Percentiles rank a stretch among this genome's conserved stretches.
phyloP scores from a whole-genome alignment of 2,797 vertebrate genomes.

The Aphelocoma californica region DNA sequence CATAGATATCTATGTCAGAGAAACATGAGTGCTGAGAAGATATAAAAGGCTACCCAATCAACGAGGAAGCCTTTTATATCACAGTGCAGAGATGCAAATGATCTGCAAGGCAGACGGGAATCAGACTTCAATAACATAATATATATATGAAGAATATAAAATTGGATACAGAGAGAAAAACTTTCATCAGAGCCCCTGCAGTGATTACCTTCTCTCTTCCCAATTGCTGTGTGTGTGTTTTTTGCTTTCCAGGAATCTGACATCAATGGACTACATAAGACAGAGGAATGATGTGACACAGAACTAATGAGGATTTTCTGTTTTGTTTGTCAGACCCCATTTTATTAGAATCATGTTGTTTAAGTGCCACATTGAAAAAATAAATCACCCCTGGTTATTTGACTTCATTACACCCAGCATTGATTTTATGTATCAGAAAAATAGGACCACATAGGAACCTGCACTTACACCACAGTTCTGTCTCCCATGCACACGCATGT shows the following conservation, averaged over 20 bases:
- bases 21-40: constrained; percentile 1
- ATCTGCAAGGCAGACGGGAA: constrained; percentile 5
- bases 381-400: background rate
- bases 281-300: background rate
- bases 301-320: background rate
- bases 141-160: constrained; percentile 4
- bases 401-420: background rate
- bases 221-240: background rate
- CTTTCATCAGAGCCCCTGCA: background rate
- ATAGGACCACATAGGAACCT: background rate
- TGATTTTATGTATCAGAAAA: background rate
- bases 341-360: background rate
- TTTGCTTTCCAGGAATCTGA: constrained; percentile 11
- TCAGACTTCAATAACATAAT: background rate
- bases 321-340: background rate
- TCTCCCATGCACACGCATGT: background rate
- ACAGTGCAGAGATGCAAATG: constrained; percentile 32
- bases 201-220: background rate
- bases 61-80: constrained; percentile 18
- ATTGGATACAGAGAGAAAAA: background rate
- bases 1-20: constrained; percentile 46
- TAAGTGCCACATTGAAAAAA: background rate
- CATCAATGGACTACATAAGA: background rate
- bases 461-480: accelerated
- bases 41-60: constrained; percentile 60